These are phyloP conservation scores for Otus sunia DNA, from an alignment of 2,113 vertebrate genomes.

Conservation along the genomic window DNA sequence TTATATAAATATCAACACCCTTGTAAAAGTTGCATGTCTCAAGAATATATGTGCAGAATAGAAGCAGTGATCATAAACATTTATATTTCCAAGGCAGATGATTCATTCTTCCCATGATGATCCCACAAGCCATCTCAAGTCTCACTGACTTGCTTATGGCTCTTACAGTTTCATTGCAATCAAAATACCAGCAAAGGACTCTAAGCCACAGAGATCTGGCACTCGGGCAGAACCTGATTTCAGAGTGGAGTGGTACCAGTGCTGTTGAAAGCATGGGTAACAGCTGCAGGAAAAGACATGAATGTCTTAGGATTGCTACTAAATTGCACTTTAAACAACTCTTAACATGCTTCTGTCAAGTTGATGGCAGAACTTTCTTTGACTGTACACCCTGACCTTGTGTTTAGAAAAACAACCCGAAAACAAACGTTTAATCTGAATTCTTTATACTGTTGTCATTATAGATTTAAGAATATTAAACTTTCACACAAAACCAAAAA, in stretches of 20 bases:
- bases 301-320: not conserved
- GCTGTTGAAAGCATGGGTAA: not conserved
- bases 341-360: not conserved
- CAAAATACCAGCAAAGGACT: not conserved
- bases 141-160: not conserved
- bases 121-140: not conserved
- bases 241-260: not conserved
- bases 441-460: not conserved
- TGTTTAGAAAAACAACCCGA: not conserved
- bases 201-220: not conserved
- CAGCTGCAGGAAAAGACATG: not conserved
- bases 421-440: not conserved
- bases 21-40: constrained; percentile 15
- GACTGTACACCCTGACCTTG: not conserved
- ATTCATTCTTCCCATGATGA: constrained; percentile 52
- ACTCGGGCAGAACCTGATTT: not conserved
- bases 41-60: constrained; percentile 24
- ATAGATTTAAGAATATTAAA: constrained; percentile 20
- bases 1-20: constrained; percentile 53
- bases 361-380: not conserved
- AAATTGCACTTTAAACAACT: constrained; percentile 31
- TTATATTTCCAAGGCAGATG: constrained; percentile 43
- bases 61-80: constrained; percentile 38
- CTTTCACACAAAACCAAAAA: not conserved
- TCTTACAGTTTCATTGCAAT: not conserved